Percentiles rank a stretch among this genome's conserved stretches.
Evolutionary conservation across 1,140 invertebrate species (phyloP).

Genomic region (Drosophila fuyamai): DNA sequence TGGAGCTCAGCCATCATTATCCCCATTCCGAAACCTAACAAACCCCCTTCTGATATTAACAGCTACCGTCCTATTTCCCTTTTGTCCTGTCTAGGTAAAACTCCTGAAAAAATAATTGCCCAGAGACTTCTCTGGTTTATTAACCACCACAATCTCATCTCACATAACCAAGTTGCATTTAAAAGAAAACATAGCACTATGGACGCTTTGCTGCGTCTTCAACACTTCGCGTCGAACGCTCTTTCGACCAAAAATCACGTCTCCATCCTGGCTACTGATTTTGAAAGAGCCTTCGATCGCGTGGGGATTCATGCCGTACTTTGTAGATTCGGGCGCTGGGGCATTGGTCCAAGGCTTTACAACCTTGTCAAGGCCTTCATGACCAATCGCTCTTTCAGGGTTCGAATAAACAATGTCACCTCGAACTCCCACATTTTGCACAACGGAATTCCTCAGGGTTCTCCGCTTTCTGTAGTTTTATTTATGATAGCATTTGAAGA

Average conservation of each 20-base stretch:
- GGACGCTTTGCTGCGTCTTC: neutral
- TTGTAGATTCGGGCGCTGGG: too few relatives aligned
- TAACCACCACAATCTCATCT: neutral
- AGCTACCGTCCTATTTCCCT: neutral
- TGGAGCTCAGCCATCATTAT: conserved; percentile 5
- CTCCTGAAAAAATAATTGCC: neutral
- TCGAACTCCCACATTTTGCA: too few relatives aligned
- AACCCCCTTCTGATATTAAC: neutral
- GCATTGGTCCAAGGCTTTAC: too few relatives aligned
- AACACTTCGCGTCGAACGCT: neutral
- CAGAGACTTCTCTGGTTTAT: neutral
- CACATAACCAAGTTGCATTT: neutral
- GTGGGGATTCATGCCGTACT: too few relatives aligned
- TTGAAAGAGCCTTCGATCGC: too few relatives aligned
- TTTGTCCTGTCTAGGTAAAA: neutral
- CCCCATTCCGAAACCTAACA: neutral
- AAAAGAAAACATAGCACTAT: neutral
- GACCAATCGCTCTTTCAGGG: conserved; percentile 1
- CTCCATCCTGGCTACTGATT: too few relatives aligned
- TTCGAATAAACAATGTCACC: neutral
- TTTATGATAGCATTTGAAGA: neutral
- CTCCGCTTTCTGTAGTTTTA: neutral
- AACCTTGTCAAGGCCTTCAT: neutral
- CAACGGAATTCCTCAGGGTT: neutral
- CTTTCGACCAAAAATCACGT: too few relatives aligned